Evolutionary conservation across 2,113 vertebrate genomes (phyloP).

Genomic region (Hucho hucho): DNA sequence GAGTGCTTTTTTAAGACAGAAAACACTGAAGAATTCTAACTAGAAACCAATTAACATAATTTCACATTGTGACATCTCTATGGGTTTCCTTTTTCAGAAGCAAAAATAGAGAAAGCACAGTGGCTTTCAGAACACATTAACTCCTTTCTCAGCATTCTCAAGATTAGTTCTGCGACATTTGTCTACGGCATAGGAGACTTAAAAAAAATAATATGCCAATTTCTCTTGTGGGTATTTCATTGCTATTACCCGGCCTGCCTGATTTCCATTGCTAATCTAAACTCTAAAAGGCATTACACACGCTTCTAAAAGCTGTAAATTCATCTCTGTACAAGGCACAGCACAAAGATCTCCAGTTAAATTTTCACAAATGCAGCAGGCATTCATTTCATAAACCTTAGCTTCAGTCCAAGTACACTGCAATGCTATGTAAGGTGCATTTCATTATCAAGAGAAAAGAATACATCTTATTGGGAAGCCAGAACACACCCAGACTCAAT

Average conservation of each 20-base stretch:
- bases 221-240: background rate
- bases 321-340: background rate
- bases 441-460: conserved; percentile 29
- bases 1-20: background rate
- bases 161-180: background rate
- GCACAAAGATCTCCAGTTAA: background rate
- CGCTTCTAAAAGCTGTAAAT: background rate
- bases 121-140: background rate
- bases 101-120: background rate
- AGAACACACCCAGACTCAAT: conserved; percentile 52
- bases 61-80: background rate
- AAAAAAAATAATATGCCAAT: background rate
- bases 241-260: background rate
- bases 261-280: background rate
- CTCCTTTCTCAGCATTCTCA: background rate
- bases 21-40: background rate
- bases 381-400: conserved; percentile 7
- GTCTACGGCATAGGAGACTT: background rate
- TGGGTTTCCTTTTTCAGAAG: background rate
- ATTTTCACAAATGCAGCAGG: conserved; percentile 21
- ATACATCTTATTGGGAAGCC: conserved; percentile 36
- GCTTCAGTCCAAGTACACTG: conserved; percentile 15
- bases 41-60: background rate
- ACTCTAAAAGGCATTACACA: background rate
- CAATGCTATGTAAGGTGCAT: conserved; percentile 22